Base-by-base conservation (phyloP, 1,140 invertebrate genomes). In the Drosophila saltans region DNA sequence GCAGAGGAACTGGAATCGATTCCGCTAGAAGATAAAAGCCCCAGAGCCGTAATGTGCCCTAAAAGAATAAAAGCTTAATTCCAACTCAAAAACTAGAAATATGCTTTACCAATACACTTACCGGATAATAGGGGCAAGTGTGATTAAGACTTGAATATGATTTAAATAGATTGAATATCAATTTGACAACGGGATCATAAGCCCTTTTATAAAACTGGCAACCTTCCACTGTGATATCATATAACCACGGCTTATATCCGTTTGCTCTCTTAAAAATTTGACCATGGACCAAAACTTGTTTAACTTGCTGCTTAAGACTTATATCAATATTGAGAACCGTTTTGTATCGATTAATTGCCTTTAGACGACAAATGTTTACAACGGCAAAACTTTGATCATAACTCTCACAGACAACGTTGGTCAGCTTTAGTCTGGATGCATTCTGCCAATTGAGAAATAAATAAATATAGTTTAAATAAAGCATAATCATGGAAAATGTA, bases 311-410 rank as follows among this genome's bases (percentile, higher is more conserved):
- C 2, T 26, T 52, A 0, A 52, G 24, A 10, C 1, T 52, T 2
- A 26, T 1, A 2, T 52, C 8, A 0, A 52, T 52, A 26, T 52
- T 52, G 2, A 52, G 1, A 26, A 52, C 21, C 8, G 45, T 52
- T 52, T 52, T 52, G 45, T 52, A 21, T 26, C 45, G 45, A 52
- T 52, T 24, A 52, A 52, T 52, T 26, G 45, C 45, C 45, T 52
- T 52, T 5, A 52, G 45, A 1, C 45, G 45, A 8, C 45, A 52
- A 10, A 21, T 52, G 21, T 52, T 52, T 16, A 52, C 10, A 2
- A 26, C 45, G 2, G 26, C 2, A 3, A 52, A 1, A 9, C 8
- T 26, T 52, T 52, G 45, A 52, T 52, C 26, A 4, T 26, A 52
- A 52, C 45, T 52, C 21, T 52, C 21, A 52, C 45, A 52, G 21